Evolutionary conservation across 92 coral and sea anemone genomes (phyloP).

Genomic region (Porites rus): DNA sequence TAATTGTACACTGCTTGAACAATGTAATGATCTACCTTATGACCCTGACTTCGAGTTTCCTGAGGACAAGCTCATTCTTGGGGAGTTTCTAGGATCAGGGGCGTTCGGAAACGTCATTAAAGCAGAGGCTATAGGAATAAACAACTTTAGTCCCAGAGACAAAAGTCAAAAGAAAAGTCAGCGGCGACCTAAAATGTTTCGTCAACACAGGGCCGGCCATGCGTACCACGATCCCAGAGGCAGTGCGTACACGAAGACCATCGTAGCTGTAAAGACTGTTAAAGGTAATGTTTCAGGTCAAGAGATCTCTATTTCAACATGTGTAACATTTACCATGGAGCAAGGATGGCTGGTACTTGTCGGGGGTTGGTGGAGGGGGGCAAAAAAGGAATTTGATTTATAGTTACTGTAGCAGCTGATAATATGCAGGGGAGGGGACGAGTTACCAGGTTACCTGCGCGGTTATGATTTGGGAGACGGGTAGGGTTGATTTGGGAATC

Average conservation of each 20-base stretch:
- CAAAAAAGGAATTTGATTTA: no score
- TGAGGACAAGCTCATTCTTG: constrained; percentile 75
- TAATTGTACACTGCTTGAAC: constrained; percentile 73
- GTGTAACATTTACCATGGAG: no score
- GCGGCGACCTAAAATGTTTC: constrained; percentile 65
- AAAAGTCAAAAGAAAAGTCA: constrained; percentile 66
- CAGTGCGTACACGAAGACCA: constrained; percentile 55
- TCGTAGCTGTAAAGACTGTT: constrained; percentile 88
- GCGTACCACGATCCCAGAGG: constrained; percentile 66
- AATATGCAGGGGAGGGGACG: no score
- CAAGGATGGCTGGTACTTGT: no score
- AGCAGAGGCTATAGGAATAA: constrained; percentile 90
- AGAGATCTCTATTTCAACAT: no score
- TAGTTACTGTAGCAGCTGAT: no score
- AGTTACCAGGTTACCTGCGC: no score
- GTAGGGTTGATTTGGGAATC: no score
- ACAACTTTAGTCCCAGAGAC: constrained; percentile 77
- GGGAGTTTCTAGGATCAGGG: constrained; percentile 84
- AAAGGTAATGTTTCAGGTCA: constrained; percentile 64
- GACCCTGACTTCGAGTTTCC: constrained; percentile 88
- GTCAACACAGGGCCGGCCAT: constrained; percentile 56
- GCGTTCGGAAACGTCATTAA: constrained; percentile 90
- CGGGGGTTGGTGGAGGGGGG: no score
- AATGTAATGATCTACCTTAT: constrained; percentile 71
- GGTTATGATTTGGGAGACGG: no score